Conservation (phyloP, 2,888 invertebrate genomes). For the Tipula vernalis region DNA sequence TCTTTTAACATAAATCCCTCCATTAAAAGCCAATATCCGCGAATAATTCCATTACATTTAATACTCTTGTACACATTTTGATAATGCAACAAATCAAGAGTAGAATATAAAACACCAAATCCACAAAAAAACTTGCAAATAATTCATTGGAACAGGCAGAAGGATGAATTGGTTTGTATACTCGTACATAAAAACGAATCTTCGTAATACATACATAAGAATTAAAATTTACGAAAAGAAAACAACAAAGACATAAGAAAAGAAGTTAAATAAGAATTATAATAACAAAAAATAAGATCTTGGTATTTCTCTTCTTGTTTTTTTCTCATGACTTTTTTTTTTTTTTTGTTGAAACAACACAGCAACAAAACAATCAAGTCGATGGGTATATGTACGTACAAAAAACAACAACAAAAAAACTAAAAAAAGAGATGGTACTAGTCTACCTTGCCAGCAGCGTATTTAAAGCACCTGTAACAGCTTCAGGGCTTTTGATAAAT, state of each 20-base stretch:
- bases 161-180: not conserved
- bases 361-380: not conserved
- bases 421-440: not conserved
- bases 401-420: not conserved
- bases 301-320: not conserved
- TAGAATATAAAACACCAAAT: not conserved
- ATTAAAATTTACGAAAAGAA: not conserved
- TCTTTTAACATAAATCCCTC: not conserved
- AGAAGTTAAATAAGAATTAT: not conserved
- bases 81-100: not conserved
- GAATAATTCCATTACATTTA: not conserved
- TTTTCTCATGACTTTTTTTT: not conserved
- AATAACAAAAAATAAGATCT: not conserved
- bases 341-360: not conserved
- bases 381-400: not conserved
- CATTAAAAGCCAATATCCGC: not conserved
- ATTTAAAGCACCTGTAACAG: constrained; percentile 11
- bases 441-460: constrained; percentile 9
- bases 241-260: not conserved
- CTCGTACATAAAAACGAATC: not conserved
- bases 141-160: not conserved
- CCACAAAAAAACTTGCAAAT: not conserved
- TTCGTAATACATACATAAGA: not conserved
- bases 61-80: not conserved
- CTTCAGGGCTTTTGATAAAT: constrained; percentile 6